Evolutionary conservation across 2,888 invertebrate species (phyloP), one percentile per base, ranked within the genome.

Genomic region (Coremacera marginata): DNA sequence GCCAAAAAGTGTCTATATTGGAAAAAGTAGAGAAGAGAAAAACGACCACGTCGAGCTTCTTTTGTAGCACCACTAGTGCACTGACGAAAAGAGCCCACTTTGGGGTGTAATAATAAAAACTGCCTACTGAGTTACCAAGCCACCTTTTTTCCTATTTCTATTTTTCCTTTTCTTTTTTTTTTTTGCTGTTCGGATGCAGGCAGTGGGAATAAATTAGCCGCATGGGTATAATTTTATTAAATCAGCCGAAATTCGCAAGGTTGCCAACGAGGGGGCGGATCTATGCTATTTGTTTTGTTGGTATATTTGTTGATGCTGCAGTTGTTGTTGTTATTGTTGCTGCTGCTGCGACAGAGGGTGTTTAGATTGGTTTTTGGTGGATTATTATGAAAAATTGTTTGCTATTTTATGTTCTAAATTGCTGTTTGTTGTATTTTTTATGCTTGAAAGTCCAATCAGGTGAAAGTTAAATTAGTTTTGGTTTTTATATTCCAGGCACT

Each of bases 181-280:
- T 44, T 44, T 44, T 44, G 44, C 44, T 11, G 11, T 44, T 1
- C 44, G 44, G 44, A 44, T 44, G 44, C 44, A 44, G 44, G 44
- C 44, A 44, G 44, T 44, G 51, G 49, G 60, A 71, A 86, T 86
- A 88, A 89, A 87, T 89, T 88, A 86, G 86, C 86, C 89, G 84
- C 88, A 82, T 86, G 88, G 87, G 88, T 86, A 84, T 84, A 84
- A 89, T 88, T 87, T 88, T 85, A 88, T 88, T 89, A 88, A 88
- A 88, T 88, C 88, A 88, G 87, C 87, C 84, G 84, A 86, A 87
- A 86, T 87, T 88, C 86, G 89, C 87, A 87, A 87, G 86, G 85
- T 85, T 84, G 80, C 82, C 83, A 83, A 49, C 22, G 49, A 49
- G 63, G n/a, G n/a, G 55, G 55, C 16, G 19, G 57, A 44, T 31